A percentile compares a stretch with the other conserved stretches of the same genome.
These are phyloP conservation scores for Paraescarpia echinospica DNA, from an alignment of 1,140 invertebrate species.

Conservation along the genomic window DNA sequence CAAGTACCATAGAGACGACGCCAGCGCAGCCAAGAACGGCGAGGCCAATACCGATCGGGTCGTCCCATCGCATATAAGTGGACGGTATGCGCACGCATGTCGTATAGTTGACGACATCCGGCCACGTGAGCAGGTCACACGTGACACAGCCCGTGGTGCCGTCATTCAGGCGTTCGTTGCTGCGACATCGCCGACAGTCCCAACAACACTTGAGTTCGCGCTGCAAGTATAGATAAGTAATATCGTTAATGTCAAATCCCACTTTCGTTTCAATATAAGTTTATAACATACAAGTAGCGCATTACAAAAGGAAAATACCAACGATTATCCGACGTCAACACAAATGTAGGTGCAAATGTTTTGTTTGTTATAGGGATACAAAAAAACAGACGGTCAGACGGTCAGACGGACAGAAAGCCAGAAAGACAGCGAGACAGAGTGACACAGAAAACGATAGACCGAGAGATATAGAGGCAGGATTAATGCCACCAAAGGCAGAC, in stretches of 20 bases:
- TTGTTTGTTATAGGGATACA: neutral
- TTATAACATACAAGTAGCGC: neutral
- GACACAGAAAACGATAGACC: too few relatives aligned
- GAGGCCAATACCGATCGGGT: slow-evolving; percentile 59
- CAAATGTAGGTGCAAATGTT: neutral
- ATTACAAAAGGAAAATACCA: neutral
- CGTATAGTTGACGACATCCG: neutral
- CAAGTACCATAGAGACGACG: slow-evolving; percentile 34
- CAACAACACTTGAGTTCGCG: slow-evolving; percentile 11
- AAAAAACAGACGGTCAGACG: too few relatives aligned
- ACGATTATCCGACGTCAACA: neutral
- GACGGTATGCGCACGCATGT: slow-evolving; percentile 21
- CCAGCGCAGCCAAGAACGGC: slow-evolving; percentile 59
- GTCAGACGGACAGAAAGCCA: too few relatives aligned
- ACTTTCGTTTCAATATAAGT: neutral
- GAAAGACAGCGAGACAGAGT: too few relatives aligned
- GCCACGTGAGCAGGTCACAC: slow-evolving; percentile 4
- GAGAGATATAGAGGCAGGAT: too few relatives aligned
- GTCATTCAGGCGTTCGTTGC: neutral
- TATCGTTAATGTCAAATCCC: too few relatives aligned
- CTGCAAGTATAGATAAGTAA: neutral
- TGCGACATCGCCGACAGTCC: slow-evolving; percentile 11
- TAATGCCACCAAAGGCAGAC: too few relatives aligned
- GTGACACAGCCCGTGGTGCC: neutral
- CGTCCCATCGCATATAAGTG: slow-evolving; percentile 20